These are phyloP conservation scores for Arrhamphus sclerolepis DNA, from an alignment of 2,797 vertebrate species.

Conservation along the genomic window DNA sequence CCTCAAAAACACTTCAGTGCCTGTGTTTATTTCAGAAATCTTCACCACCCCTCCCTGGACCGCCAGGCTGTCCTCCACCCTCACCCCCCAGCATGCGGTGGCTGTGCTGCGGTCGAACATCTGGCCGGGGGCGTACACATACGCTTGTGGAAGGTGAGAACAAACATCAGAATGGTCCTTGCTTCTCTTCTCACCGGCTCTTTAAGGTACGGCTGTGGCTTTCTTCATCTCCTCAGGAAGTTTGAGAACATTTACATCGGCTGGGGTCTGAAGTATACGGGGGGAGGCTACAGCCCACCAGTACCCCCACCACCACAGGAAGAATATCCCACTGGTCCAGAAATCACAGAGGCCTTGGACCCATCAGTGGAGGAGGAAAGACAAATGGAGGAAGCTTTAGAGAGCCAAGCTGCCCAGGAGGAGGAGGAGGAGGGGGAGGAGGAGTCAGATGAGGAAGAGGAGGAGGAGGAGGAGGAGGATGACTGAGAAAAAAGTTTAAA, in stretches of 20 bases:
- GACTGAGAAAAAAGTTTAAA: constrained; percentile 37
- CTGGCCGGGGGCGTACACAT: constrained; percentile 91
- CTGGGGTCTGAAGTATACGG: constrained; percentile 91
- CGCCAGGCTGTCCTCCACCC: constrained; percentile 80
- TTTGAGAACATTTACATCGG: constrained; percentile 95
- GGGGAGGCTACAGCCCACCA: constrained; percentile 79
- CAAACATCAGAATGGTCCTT: not conserved
- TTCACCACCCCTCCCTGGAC: constrained; percentile 86
- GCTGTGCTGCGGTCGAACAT: constrained; percentile 89
- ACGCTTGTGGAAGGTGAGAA: constrained; percentile 87
- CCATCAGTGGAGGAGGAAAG: constrained; percentile 88
- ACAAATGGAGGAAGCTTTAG: constrained; percentile 77
- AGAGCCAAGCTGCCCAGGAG: constrained; percentile 74
- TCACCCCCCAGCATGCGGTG: constrained; percentile 85
- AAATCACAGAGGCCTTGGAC: constrained; percentile 84
- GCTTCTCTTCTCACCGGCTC: not conserved
- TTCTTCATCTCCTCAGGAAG: constrained; percentile 77
- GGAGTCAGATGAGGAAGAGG: constrained; percentile 82
- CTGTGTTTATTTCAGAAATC: constrained; percentile 77
- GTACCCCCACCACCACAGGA: constrained; percentile 72
- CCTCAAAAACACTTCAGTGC: not conserved
- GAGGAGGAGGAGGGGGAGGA: constrained; percentile 81
- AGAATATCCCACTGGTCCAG: constrained; percentile 85
- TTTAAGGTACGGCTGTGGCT: not conserved
- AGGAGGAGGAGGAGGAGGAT: constrained; percentile 68